Evolutionary conservation across 2,113 vertebrate genomes (phyloP), one percentile per base, ranked within the genome.

Genomic region (Echinops telfairi): DNA sequence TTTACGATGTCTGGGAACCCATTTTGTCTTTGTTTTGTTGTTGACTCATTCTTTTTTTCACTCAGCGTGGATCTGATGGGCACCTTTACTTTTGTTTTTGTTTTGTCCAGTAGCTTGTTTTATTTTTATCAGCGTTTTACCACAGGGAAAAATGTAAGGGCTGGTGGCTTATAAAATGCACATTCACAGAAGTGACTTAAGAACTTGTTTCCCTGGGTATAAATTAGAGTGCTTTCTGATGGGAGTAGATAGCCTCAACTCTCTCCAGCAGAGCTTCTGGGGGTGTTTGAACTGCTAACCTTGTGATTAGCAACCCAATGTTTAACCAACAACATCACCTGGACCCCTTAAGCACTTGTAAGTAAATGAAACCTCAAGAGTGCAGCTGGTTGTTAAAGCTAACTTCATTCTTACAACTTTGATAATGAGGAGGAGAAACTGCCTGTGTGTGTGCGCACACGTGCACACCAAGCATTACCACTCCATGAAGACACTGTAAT

Each of bases 351-450:
- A 92, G 36, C 88, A 86, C 47, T 60, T n/a, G 89, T 80, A 90
- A 86, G 47, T 33, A 95, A 80, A 27, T 86, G 84, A 64, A 90
- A 77, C 43, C 53, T 94, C 36, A 83, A 10, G 36, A 73, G 27
- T 75, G 23, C 62, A 85, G 7, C 62, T 87, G 81, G 36, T 40
- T 89, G 89, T 91, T 87, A 17, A 73, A 87, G 85, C 66, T 73
- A 29, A 80, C 53, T 62, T 89, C 22, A 29, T 3, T 75, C 91
- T 95, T 84, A 82, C 6, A n/a, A 31, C 31, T 75, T 79, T 68
- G 20, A 73, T 76, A 75, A 75, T 76, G 78, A 71, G 57, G 78
- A 71, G 57, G 70, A 76, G 15, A 64, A 47, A 73, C 81, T 38
- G 83, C 73, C 12, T 71, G 6, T 66, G 64, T 66, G 9, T 25